Conservation (phyloP, 2,888 invertebrate species). For the Tortrix viridana region DNA sequence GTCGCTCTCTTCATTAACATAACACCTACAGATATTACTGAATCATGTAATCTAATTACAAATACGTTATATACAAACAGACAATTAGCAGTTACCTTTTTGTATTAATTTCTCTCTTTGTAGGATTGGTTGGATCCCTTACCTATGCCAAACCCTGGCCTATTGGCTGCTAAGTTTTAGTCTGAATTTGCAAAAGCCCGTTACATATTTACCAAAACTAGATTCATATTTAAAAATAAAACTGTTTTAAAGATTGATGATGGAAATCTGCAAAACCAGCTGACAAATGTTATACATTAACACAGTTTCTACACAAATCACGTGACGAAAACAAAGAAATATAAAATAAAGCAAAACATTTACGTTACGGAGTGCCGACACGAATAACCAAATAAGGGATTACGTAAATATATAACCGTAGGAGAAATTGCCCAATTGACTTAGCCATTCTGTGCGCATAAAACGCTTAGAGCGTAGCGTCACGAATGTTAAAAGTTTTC, state of each 20-base stretch:
- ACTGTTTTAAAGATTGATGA: too few species aligned
- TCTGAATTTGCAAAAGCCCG: too few species aligned
- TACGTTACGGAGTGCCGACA: neutral
- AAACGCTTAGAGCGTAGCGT: constrained; percentile 7
- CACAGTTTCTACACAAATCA: neutral
- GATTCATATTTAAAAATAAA: too few species aligned
- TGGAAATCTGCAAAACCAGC: too few species aligned
- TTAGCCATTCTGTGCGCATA: constrained; percentile 11
- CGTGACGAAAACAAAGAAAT: constrained; percentile 1
- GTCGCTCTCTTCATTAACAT: constrained; percentile 12
- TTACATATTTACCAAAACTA: too few species aligned
- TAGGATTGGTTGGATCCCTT: too few species aligned
- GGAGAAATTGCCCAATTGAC: constrained; percentile 29
- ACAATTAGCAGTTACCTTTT: constrained; percentile 1
- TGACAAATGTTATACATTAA: neutral
- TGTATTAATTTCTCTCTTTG: too few species aligned
- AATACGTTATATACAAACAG: constrained; percentile 15
- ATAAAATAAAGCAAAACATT: constrained; percentile 20
- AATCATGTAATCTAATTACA: constrained; percentile 8
- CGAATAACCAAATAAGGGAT: constrained; percentile 19
- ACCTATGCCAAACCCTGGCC: too few species aligned
- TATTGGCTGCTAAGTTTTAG: too few species aligned
- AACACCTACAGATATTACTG: constrained; percentile 6
- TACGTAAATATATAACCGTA: constrained; percentile 23
- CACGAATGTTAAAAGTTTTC: constrained; percentile 1